Conservation (phyloP, 2,113 vertebrate species). For the Pangasianodon hypophthalmus region DNA sequence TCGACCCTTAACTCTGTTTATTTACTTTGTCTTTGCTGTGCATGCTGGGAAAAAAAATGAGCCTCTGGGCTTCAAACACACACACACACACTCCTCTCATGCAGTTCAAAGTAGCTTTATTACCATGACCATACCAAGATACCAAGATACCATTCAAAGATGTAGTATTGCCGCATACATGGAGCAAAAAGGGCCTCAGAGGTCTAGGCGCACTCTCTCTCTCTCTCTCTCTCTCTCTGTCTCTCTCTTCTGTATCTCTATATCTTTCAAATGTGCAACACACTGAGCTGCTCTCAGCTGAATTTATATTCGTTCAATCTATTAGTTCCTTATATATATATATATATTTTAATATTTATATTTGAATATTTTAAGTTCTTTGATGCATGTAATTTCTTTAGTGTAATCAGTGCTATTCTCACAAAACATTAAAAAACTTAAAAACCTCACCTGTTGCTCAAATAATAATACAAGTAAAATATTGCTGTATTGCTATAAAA, state of each 20-base stretch:
- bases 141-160: slow-evolving; percentile 12
- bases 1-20: slow-evolving; percentile 76
- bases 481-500: not conserved
- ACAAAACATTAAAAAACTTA: not conserved
- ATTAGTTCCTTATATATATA: not conserved
- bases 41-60: slow-evolving; percentile 73
- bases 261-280: slow-evolving; percentile 22
- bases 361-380: too few relatives aligned
- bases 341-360: too few relatives aligned
- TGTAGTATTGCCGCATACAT: not conserved
- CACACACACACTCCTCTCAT: slow-evolving; percentile 35
- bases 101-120: slow-evolving; percentile 18
- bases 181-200: not conserved
- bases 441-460: not conserved
- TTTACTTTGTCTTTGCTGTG: slow-evolving; percentile 77
- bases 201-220: not conserved
- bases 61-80: slow-evolving; percentile 55
- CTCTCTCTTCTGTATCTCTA: slow-evolving; percentile 39
- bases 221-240: slow-evolving; percentile 16
- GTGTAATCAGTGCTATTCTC: not conserved
- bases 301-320: slow-evolving; percentile 24
- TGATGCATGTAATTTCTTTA: not conserved
- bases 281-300: slow-evolving; percentile 38
- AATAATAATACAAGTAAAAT: not conserved
- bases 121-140: slow-evolving; percentile 12